phyloP scores from a whole-genome alignment of 2,888 invertebrate species.

The Drosophila pseudotalamancana region DNA sequence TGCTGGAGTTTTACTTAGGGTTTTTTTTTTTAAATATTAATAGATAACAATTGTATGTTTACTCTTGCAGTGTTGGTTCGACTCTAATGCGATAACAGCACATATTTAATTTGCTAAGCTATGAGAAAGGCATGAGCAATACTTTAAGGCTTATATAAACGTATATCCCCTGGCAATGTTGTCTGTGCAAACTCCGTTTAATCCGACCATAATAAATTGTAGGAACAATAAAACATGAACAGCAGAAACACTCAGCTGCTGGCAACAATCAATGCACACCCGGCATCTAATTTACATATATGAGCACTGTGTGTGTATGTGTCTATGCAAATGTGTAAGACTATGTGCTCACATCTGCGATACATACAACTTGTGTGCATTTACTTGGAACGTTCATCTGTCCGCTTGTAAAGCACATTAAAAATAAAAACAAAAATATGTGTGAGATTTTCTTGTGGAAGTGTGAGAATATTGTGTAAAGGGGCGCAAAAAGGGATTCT shows the following conservation, averaged over 20 bases:
- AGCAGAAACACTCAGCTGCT: conserved; percentile 16
- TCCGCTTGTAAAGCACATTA: conserved; percentile 29
- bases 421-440: conserved; percentile 52
- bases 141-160: background rate
- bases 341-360: conserved; percentile 47
- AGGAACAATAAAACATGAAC: conserved; percentile 10
- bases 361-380: conserved; percentile 25
- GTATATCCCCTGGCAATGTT: conserved; percentile 9
- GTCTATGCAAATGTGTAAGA: background rate
- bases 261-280: conserved; percentile 51
- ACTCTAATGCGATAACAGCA: background rate
- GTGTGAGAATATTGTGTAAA: background rate
- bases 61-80: background rate
- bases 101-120: background rate
- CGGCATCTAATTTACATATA: conserved; percentile 59
- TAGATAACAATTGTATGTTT: background rate
- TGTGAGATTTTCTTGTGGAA: conserved; percentile 43
- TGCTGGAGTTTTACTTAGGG: no score
- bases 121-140: background rate
- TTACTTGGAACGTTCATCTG: conserved; percentile 16
- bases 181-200: conserved; percentile 19
- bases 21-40: no score
- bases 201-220: conserved; percentile 26
- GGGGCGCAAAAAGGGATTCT: conserved; percentile 3
- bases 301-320: background rate